Evolutionary conservation across 2,113 vertebrate species (phyloP), one percentile per base, ranked within the genome.

Genomic region (Calonectris borealis): DNA sequence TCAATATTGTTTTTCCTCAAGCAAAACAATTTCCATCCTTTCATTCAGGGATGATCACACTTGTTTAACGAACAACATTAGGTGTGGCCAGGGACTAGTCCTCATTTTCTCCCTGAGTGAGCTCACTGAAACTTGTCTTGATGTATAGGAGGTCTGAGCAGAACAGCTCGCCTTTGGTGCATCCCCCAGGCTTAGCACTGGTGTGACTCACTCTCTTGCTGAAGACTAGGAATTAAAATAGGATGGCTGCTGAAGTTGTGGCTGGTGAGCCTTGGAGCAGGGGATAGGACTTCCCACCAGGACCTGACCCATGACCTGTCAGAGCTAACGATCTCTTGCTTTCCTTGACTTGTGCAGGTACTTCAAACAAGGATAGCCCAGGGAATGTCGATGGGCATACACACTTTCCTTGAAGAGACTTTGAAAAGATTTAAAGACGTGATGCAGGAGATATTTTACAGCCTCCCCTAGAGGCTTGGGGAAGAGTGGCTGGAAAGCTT

Each of bases 1-100:
- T 81, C 69, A 87, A 79, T 88, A 49, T 55, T 81, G 27, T 46
- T 94, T 91, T 92, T 90, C 78, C 73, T 78, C 64, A 75, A 90
- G 73, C 20, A 92, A 94, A 93, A 66, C 46, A 86, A 78, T 78
- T 73, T 91, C 57, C 55, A 80, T 58, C 20, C 32, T 84, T 93
- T 82, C 44, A 62, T 84, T 86, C 61, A 78, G n/a, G 22, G 62
- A 34, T 55, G 34, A 92, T 81, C 64, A 64, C 29, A 75, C 9
- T 80, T 54, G 11, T 90, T 95, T 86, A 88, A 80, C 44, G 24
- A 91, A 62, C 7, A 66, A 6, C 12, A 27, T 26, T 62, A 64
- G 11, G 26, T 61, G 27, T 68, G n/a, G 57, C 61, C 24, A 72
- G 44, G 34, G 26, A 64, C 49, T 86, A 68, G 32, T 46, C 12